Evolutionary conservation across 1,140 invertebrate species (phyloP), one percentile per base, ranked within the genome.

Genomic region (Saccostrea glomerata): DNA sequence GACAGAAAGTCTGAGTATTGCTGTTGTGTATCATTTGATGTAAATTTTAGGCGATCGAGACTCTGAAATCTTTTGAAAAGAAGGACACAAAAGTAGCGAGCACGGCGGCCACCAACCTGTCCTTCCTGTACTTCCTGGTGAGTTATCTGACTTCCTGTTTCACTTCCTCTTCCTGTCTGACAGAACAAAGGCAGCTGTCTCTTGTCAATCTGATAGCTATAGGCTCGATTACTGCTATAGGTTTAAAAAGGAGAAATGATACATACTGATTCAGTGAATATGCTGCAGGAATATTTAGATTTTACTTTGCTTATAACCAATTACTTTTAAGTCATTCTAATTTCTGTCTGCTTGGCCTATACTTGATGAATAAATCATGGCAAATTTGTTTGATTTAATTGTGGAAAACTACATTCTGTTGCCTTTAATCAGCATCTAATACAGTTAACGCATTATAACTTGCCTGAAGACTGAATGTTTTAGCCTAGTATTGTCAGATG

Each of bases 71-170:
- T 88, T 98, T 99, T 94, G 97, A 98, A 94, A 97, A 97, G 92
- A 97, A 97, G 90, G 96, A 96, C 96, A 97, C 96, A 1, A 97
- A 97, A 95, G 97, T 98, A 82, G 97, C 97, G 0, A 97, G 97
- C 90, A 95, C 96, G 63, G 98, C 98, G 9, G 96, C 97, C 9
- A 98, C 97, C n/a, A 99, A 99, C 96, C 95, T 99, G 20, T 97
- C 97, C 5, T 98, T 99, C 93, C 96, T 99, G 83, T 97, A 98
- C 93, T 97, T 97, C 94, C 96, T 98, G 95, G 97, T 98, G 94
- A 96, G 94, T 92, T 30, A 63, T n/a, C 13, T 17, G n/a, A 73
- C 70, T 73, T 73, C 70, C 25, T 73, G 9, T 11, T 73, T 9
- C 15, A 73, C 11, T 73, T 73, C 25, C 23, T 73, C 15, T 30